Conservation (phyloP, 2,113 vertebrate species). For the Pelvicachromis taeniatus region DNA sequence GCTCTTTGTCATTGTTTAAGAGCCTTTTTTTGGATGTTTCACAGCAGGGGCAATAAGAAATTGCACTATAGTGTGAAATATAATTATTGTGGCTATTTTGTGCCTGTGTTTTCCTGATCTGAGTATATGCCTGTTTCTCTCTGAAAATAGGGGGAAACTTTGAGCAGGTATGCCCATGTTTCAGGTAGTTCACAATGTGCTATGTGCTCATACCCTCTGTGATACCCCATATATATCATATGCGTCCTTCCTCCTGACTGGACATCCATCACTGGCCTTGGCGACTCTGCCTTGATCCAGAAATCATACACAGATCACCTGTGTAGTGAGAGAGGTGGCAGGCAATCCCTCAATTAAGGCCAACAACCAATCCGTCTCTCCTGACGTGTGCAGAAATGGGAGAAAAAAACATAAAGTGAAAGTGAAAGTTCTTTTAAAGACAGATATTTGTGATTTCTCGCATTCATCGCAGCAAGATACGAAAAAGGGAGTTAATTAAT, state of each 20-base stretch:
- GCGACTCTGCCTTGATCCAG: slow-evolving; percentile 36
- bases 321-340: slow-evolving; percentile 40
- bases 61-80: not conserved
- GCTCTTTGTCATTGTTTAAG: not conserved
- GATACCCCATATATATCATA: not conserved
- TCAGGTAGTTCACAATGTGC: not conserved
- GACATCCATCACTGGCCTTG: slow-evolving; percentile 50
- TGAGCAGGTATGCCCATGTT: not conserved
- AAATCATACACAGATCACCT: slow-evolving; percentile 60
- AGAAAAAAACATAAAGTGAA: not conserved
- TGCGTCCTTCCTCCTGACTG: slow-evolving; percentile 2
- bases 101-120: not conserved
- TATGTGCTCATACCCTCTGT: not conserved
- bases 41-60: not conserved
- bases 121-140: not conserved
- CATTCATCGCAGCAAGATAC: not conserved
- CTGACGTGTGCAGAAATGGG: not conserved
- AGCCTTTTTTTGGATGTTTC: not conserved
- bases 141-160: not conserved
- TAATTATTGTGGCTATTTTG: not conserved
- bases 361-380: slow-evolving; percentile 38
- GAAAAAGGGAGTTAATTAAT: not conserved
- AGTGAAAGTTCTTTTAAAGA: not conserved
- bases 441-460: not conserved
- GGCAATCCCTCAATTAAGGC: slow-evolving; percentile 47